Evolutionary conservation across 2,888 invertebrate genomes (phyloP).

Genomic region (Camptogramma bilineatum): DNA sequence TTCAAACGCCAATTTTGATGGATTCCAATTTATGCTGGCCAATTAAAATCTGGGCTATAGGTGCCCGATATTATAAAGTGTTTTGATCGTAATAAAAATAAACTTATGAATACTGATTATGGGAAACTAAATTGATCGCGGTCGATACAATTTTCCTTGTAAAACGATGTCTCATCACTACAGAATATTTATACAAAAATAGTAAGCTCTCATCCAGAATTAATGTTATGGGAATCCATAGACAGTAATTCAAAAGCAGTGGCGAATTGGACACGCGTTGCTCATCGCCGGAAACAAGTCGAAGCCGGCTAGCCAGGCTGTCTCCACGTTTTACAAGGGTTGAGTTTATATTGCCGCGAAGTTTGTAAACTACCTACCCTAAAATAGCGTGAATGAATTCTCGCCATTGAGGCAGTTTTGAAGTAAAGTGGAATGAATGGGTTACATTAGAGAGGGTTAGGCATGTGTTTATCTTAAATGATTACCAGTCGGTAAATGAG

Average conservation of each 20-base stretch:
- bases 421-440: background rate
- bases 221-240: constrained; percentile 1
- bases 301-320: constrained; percentile 18
- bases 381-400: constrained; percentile 1
- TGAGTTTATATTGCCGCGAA: constrained; percentile 1
- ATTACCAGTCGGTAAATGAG: background rate
- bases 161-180: background rate
- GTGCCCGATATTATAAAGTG: constrained; percentile 41
- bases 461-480: background rate
- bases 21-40: constrained; percentile 70
- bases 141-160: constrained; percentile 1
- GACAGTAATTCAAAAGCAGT: constrained; percentile 23
- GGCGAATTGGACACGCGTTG: constrained; percentile 17
- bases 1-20: constrained; percentile 79
- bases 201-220: background rate
- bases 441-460: background rate
- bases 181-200: background rate
- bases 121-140: constrained; percentile 20
- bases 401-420: background rate
- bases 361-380: constrained; percentile 4
- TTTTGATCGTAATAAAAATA: constrained; percentile 34
- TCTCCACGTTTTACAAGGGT: constrained; percentile 26
- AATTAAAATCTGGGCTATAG: constrained; percentile 52
- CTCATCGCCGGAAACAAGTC: constrained; percentile 6
- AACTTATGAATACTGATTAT: constrained; percentile 32